Evolutionary conservation across 1,140 invertebrate genomes (phyloP), one percentile per base, ranked within the genome.

Genomic region (Oreohelix idahoensis): DNA sequence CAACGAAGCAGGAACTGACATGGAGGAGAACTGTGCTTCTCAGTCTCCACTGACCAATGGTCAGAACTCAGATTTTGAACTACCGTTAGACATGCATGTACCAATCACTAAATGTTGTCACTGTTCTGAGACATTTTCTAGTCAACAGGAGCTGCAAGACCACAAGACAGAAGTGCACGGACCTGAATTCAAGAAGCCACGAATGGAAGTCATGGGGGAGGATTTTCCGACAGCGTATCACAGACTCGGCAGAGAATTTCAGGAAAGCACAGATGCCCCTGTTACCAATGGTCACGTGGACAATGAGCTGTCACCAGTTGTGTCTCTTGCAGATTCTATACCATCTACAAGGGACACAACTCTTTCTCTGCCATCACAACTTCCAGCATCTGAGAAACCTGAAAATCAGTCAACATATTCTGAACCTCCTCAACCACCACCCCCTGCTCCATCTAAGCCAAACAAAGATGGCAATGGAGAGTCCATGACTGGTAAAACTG

Each of bases 241-340:
- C 83, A 86, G 89, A 49, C 86, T 91, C 29, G 91, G 89, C 39
- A 89, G 87, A 84, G 91, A 92, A 79, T 84, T 92, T 29, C 86
- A 83, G 32, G 87, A 89, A 29, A 75, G 4, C 5, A 38, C 80
- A 90, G 88, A 89, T 89, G 83, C 83, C 83, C 79, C 86, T 91
- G 36, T 89, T 79, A 96, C 97, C 97, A 92, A 99, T 97, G 1
- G 98, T 98, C 93, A 98, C 88, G 17, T 58, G 23, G 53, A n/a
- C 20, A 98, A 99, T 91, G 97, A 97, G 26, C 0, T 36, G 75
- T 32, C 86, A 74, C 76, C 83, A 58, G 76, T 71, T 42, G 66
- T 66, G 11, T 79, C 88, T 87, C 73, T 84, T 79, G 90, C 89
- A 63, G 23, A 49, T 71, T 45, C 78, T 17, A 23, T 51, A 75